Evolutionary conservation across 2,888 invertebrate species (phyloP).

Genomic region (Drosophila robusta): DNA sequence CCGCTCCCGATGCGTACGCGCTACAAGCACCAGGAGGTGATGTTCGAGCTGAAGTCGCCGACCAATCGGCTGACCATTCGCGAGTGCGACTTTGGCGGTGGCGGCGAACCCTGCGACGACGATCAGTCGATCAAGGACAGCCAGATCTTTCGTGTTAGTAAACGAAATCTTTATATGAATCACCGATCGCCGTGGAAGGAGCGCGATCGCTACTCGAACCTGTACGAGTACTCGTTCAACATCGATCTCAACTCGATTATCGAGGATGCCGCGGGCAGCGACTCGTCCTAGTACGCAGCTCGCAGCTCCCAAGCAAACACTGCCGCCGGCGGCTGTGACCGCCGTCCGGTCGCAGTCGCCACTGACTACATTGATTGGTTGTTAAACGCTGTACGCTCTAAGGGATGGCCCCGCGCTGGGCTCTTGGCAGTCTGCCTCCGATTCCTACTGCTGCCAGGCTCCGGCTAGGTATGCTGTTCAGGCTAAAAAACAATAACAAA

Average conservation of each 20-base stretch:
- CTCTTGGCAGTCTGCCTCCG: conserved; percentile 47
- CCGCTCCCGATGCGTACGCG: conserved; percentile 83
- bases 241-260: conserved; percentile 85
- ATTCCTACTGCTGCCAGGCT: conserved; percentile 62
- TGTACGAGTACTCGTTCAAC: conserved; percentile 85
- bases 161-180: conserved; percentile 85
- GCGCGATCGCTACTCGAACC: conserved; percentile 85
- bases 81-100: conserved; percentile 85
- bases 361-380: conserved; percentile 74
- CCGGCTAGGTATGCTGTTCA: conserved; percentile 23
- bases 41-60: conserved; percentile 85
- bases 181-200: conserved; percentile 85
- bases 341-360: conserved; percentile 26
- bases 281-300: conserved; percentile 85
- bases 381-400: conserved; percentile 59
- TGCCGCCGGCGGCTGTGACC: conserved; percentile 47
- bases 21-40: conserved; percentile 84
- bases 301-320: conserved; percentile 47
- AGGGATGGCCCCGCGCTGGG: conserved; percentile 26
- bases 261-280: conserved; percentile 85
- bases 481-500: neutral
- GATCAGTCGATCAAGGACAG: conserved; percentile 85
- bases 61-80: conserved; percentile 85
- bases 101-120: conserved; percentile 85
- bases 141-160: conserved; percentile 85